Evolutionary conservation across 2,888 invertebrate genomes (phyloP).

Genomic region (Cordilura impudica): DNA sequence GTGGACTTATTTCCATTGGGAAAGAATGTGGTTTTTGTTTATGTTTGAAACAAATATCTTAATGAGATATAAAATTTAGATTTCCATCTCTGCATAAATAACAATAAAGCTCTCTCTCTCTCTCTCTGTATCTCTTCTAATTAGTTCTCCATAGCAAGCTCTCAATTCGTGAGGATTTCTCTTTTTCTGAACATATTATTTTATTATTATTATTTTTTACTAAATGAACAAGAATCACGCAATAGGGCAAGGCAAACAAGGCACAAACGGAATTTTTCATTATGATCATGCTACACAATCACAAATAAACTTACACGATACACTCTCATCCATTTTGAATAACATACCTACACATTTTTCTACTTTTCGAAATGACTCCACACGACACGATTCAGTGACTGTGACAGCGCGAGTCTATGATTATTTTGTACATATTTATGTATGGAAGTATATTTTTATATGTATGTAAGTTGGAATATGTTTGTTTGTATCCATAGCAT

Average conservation of each 20-base stretch:
- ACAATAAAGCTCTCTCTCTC: conserved; percentile 8
- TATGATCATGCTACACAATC: conserved; percentile 59
- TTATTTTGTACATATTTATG: conserved; percentile 32
- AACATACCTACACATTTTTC: conserved; percentile 41
- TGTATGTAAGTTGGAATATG: conserved; percentile 24
- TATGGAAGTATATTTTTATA: conserved; percentile 18
- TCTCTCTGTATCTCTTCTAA: background rate
- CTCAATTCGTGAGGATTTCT: conserved; percentile 31
- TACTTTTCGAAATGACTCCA: conserved; percentile 66
- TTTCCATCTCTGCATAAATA: conserved; percentile 6
- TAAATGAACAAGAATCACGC: conserved; percentile 73
- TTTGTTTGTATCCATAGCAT: conserved; percentile 25
- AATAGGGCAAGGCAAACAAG: conserved; percentile 78
- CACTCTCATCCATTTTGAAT: conserved; percentile 67
- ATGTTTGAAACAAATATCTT: too few species aligned
- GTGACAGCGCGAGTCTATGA: conserved; percentile 61
- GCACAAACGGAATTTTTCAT: conserved; percentile 63
- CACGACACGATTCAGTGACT: conserved; percentile 73
- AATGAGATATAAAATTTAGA: background rate
- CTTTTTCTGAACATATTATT: background rate
- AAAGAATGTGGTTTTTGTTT: too few species aligned
- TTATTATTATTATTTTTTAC: conserved; percentile 10
- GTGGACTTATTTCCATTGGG: too few species aligned
- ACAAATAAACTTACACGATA: conserved; percentile 60
- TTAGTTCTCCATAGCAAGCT: background rate